Evolutionary conservation across 2,113 vertebrate species (phyloP).

Genomic region (Synchiropus splendidus): DNA sequence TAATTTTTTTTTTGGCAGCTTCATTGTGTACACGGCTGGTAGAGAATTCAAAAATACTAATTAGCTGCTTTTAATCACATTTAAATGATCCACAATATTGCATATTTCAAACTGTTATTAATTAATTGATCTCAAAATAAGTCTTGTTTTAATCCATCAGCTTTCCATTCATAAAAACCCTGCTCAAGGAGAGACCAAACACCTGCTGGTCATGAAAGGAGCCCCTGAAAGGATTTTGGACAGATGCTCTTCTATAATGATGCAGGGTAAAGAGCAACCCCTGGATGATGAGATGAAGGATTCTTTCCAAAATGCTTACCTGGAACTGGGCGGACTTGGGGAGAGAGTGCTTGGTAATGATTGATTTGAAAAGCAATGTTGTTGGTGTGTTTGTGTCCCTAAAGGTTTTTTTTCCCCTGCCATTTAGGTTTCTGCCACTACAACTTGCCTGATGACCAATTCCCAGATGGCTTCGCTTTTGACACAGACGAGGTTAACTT

Average conservation of each 20-base stretch:
- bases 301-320: slow-evolving; percentile 89
- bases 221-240: slow-evolving; percentile 87
- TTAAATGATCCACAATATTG: too few species aligned
- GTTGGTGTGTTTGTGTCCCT: not conserved
- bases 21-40: too few species aligned
- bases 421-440: slow-evolving; percentile 80
- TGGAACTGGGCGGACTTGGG: slow-evolving; percentile 83
- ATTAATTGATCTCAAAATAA: not conserved
- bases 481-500: slow-evolving; percentile 84
- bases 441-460: slow-evolving; percentile 75
- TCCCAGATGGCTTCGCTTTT: slow-evolving; percentile 76
- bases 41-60: too few species aligned
- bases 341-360: slow-evolving; percentile 78
- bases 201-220: slow-evolving; percentile 88
- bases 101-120: too few species aligned
- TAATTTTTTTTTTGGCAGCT: too few species aligned
- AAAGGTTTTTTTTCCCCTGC: not conserved
- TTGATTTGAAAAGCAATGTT: not conserved
- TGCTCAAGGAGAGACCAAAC: slow-evolving; percentile 44
- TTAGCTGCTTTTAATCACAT: too few species aligned
- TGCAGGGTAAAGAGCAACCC: slow-evolving; percentile 79
- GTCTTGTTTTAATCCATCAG: slow-evolving; percentile 35
- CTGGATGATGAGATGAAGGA: slow-evolving; percentile 84
- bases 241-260: slow-evolving; percentile 81
- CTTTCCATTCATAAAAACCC: slow-evolving; percentile 80